Evolutionary conservation across 2,113 vertebrate species (phyloP).

Genomic region (Arenaria interpres): DNA sequence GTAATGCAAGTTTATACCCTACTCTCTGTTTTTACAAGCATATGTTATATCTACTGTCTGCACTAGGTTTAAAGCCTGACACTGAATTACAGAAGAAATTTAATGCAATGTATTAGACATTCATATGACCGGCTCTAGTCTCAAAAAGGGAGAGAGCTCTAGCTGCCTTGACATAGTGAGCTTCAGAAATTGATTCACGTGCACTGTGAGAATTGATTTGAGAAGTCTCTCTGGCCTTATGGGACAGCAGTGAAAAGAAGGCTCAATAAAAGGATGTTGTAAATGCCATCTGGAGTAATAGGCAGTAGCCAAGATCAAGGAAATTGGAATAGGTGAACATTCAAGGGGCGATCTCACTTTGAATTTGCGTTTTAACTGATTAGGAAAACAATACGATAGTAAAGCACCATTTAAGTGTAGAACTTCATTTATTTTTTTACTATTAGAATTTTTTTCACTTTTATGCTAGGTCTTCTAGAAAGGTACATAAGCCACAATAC

Average conservation of each 20-base stretch:
- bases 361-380: not conserved
- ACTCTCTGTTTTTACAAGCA: conserved; percentile 4
- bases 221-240: conserved; percentile 25
- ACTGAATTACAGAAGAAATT: conserved; percentile 44
- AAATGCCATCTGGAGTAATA: not conserved
- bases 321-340: not conserved
- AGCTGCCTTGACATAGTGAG: conserved; percentile 45
- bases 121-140: not conserved
- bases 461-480: not conserved
- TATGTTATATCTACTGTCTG: not conserved
- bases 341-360: not conserved
- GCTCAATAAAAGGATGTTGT: conserved; percentile 46
- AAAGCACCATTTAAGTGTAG: not conserved
- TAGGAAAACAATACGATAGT: not conserved
- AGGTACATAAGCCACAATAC: not conserved
- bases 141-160: not conserved
- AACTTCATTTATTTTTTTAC: not conserved
- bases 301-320: conserved; percentile 1
- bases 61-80: conserved; percentile 16
- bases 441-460: not conserved
- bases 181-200: conserved; percentile 63
- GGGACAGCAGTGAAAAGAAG: conserved; percentile 12
- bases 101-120: not conserved
- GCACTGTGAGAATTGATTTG: conserved; percentile 55
- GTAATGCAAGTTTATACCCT: conserved; percentile 10